Evolutionary conservation across 53 echinoderm and acorn worm species (phyloP), one percentile per base, ranked within the genome.

Genomic region (Hippasteria phrygiana): DNA sequence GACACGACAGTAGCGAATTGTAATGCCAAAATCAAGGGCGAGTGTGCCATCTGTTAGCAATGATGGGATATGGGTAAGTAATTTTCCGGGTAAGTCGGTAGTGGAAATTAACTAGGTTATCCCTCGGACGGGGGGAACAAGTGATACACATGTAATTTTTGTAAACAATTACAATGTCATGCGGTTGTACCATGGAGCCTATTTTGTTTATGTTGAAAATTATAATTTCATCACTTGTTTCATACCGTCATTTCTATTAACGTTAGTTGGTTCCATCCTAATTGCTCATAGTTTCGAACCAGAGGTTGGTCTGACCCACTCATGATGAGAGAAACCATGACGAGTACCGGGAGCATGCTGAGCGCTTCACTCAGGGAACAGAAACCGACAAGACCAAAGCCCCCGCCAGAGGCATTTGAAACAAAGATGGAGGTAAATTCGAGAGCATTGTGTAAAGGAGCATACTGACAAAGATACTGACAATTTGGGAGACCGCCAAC

Each of bases 341-440:
- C 97, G 1, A 92, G 90, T 4, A 97, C 97, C 2, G 97, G 97
- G 3, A 55, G 46, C 33, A 97, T 97, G 97, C 73, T 97, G 85
- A 93, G 91, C 14, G 73, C 90, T 0, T 87, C 91, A 55, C 90
- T 90, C 55, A 77, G 70, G 37, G 66, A 87, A 62, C 78, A 86
- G 17, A 53, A 74, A 83, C 62, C 86, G 5, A 40, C 40, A 8
- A 66, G 74, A 38, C 97, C 97, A 4, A 87, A 82, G 34, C 95
- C 95, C 8, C 95, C 95, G 5, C 97, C 97, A 29, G 90, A 89
- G 67, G 87, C 91, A 77, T 97, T 95, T 48, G 38, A 90, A 51
- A 77, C 80, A 26, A 83, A 90, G 70, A 83, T 88, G 67, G 90
- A 95, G 95, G 97, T 97, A 79, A 43, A 64, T 51, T 24, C 14